Percentiles rank a stretch among this genome's conserved stretches.
Evolutionary conservation across 2,797 vertebrate genomes (phyloP).

Genomic region (Eulemur rubriventer): DNA sequence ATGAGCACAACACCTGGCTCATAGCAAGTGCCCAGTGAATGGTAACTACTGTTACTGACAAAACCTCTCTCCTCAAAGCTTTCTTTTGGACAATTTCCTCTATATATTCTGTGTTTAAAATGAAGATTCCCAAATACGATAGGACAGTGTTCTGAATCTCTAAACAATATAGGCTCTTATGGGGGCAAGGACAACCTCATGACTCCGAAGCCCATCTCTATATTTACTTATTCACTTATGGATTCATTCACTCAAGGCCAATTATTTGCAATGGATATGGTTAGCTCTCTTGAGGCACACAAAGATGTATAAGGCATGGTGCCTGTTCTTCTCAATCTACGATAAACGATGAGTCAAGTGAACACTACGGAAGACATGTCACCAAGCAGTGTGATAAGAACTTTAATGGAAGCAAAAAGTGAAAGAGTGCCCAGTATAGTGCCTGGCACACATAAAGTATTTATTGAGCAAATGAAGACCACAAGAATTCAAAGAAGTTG

Average conservation of each 20-base stretch:
- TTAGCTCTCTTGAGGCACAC: neutral
- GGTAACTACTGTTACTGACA: neutral
- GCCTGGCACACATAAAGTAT: neutral
- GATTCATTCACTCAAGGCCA: neutral
- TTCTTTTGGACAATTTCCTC: neutral
- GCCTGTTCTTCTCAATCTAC: neutral
- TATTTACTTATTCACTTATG: neutral
- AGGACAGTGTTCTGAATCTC: neutral
- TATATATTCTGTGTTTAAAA: neutral
- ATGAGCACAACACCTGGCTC: neutral
- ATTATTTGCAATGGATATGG: too few species aligned
- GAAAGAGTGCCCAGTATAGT: neutral
- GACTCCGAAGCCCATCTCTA: neutral
- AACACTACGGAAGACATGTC: neutral
- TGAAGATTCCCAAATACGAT: neutral
- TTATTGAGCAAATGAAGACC: neutral
- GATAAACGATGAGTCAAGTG: neutral
- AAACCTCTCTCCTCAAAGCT: neutral
- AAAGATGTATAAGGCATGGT: rapidly evolving
- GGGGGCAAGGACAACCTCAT: neutral
- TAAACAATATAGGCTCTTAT: neutral
- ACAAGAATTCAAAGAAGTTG: neutral
- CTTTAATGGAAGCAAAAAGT: neutral
- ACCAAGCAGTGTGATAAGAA: neutral
- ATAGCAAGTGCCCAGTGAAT: neutral